These are phyloP conservation scores for Cephus pulcher DNA, from an alignment of 2,888 invertebrate genomes.

Conservation along the genomic window DNA sequence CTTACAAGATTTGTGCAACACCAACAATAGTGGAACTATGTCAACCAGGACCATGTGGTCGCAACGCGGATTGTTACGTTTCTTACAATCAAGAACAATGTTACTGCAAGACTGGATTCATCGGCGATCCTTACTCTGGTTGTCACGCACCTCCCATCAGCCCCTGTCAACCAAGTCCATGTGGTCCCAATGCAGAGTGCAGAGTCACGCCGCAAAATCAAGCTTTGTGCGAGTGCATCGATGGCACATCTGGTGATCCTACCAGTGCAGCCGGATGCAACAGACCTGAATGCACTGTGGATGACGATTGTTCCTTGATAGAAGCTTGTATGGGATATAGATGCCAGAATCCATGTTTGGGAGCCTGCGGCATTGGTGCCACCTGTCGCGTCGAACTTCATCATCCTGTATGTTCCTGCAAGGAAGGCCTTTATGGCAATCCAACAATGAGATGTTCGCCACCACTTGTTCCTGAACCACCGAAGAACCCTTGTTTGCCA, in stretches of 20 bases:
- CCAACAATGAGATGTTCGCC: constrained; percentile 80
- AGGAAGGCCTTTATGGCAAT: constrained; percentile 79
- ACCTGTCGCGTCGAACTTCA: constrained; percentile 82
- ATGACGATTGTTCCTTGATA: constrained; percentile 80
- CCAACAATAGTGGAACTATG: constrained; percentile 75
- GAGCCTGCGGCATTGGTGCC: constrained; percentile 82
- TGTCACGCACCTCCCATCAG: constrained; percentile 77
- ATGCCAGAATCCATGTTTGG: constrained; percentile 86
- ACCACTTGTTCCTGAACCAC: constrained; percentile 68
- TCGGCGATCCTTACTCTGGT: constrained; percentile 84
- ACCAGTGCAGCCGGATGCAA: constrained; percentile 78
- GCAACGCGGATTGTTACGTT: constrained; percentile 87
- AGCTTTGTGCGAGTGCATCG: constrained; percentile 79
- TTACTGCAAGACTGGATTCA: constrained; percentile 80
- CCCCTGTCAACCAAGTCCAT: constrained; percentile 84
- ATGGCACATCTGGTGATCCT: constrained; percentile 83
- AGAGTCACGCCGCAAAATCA: constrained; percentile 76
- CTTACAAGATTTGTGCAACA: constrained; percentile 79
- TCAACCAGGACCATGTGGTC: constrained; percentile 85
- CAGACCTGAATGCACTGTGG: constrained; percentile 83
- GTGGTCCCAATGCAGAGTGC: constrained; percentile 83
- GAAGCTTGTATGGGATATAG: constrained; percentile 84
- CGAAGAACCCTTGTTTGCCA: constrained; percentile 77
- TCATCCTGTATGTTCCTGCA: constrained; percentile 83
- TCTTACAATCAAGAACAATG: constrained; percentile 86